Evolutionary conservation across 2,888 invertebrate species (phyloP), one percentile per base, ranked within the genome.

Genomic region (Chrysolina oricalcia): DNA sequence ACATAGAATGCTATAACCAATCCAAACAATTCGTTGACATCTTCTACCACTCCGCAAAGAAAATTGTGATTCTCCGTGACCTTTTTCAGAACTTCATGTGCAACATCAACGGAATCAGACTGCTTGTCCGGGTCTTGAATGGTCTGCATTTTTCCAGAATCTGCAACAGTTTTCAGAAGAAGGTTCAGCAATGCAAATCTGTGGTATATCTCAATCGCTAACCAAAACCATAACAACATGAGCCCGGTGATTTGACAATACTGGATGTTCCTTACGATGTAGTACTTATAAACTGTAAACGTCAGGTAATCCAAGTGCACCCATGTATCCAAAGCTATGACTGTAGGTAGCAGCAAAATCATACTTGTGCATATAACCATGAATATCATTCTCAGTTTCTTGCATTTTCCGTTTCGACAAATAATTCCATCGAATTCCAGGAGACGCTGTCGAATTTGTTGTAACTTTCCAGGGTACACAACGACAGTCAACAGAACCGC

Each of bases 131-230:
- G 10, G 15, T 43, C 10, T 27, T 48, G 21, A 6, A 48, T 13
- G 21, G 2, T 15, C 8, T 0, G 21, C 10, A 50, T 5, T 17
- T 23, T n/a, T 43, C 48, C 21, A n/a, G 19, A 46, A 41, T 23
- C n/a, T 6, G 8, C 17, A 40, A 50, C 2, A 53, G 46, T 27
- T 64, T 64, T n/a, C 27, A n/a, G 9, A n/a, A 50, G 8, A 17
- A 15, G 15, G 11, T 73, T 73, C 15, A 73, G 35, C 9, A 68
- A 48, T 53, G 62, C 40, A 43, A 73, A 73, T 35, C 73, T 73
- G 15, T 69, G 23, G 17, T 41, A 69, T 15, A 73, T 64, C 27
- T 73, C 73, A 10, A 73, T 40, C 19, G 48, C 68, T 4, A 73
- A 17, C 73, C 68, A 50, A 46, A 73, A 50, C 62, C 68, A 73